phyloP scores from a whole-genome alignment of 2,888 invertebrate genomes.

The Scelioninae gen. 2 region DNA sequence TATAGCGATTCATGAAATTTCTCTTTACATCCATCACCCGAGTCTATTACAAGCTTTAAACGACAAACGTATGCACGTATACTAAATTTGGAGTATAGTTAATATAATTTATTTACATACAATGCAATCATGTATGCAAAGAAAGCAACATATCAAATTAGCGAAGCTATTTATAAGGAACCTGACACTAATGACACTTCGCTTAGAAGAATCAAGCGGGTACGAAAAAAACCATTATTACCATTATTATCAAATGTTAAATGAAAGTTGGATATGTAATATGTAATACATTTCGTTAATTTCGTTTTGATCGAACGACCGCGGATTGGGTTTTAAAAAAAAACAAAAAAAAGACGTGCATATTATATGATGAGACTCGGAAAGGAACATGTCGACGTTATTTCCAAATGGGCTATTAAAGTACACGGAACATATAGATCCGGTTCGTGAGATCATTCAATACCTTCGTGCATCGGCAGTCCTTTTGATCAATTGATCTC shows the following conservation, averaged over 20 bases:
- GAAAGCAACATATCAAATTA: conserved; percentile 4
- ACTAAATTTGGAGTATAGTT: conserved; percentile 1
- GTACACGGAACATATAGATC: conserved; percentile 21
- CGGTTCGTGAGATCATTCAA: conserved; percentile 36
- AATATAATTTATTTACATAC: conserved; percentile 8
- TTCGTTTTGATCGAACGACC: no score
- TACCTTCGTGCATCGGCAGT: conserved; percentile 27
- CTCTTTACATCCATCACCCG: conserved; percentile 1
- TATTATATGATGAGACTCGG: conserved; percentile 14
- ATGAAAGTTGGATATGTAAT: no score
- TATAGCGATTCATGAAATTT: neutral
- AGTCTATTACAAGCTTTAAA: neutral
- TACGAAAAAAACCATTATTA: no score
- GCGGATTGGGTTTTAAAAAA: no score
- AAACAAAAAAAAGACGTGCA: no score
- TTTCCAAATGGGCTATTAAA: conserved; percentile 26
- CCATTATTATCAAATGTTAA: no score
- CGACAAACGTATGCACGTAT: neutral
- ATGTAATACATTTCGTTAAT: no score
- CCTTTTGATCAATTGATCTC: conserved; percentile 30
- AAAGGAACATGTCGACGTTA: conserved; percentile 18
- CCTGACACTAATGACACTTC: neutral
- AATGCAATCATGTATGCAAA: neutral
- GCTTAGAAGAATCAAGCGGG: no score
- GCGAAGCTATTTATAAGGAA: neutral